Conservation (phyloP, 2,113 vertebrate species). For the Donacobius atricapilla region DNA sequence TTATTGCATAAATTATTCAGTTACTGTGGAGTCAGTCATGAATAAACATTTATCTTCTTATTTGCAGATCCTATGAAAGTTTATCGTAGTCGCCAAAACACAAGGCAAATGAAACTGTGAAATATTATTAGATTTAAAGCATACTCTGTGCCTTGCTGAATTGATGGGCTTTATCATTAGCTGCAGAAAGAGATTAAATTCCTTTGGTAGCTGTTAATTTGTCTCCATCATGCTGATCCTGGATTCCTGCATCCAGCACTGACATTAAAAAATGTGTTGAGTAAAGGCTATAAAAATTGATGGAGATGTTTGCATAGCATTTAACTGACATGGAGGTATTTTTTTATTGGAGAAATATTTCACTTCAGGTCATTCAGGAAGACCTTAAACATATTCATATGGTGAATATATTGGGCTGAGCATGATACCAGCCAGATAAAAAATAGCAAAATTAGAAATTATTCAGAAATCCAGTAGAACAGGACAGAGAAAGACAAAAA, state of each 20-base stretch:
- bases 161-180: not conserved
- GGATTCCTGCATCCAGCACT: not conserved
- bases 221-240: not conserved
- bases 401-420: not conserved
- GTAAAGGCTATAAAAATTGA: not conserved
- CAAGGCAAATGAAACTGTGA: not conserved
- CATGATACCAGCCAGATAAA: not conserved
- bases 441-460: not conserved
- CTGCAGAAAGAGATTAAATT: not conserved
- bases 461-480: not conserved
- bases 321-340: not conserved
- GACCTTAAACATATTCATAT: not conserved
- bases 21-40: not conserved
- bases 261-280: not conserved
- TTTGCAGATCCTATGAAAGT: not conserved
- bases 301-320: not conserved
- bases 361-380: not conserved
- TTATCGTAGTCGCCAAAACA: not conserved
- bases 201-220: not conserved
- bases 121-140: not conserved
- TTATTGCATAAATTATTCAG: not conserved
- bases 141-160: not conserved
- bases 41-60: not conserved
- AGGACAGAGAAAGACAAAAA: not conserved
- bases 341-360: not conserved